Evolutionary conservation across 2,113 vertebrate species (phyloP).

Genomic region (Thalassarche chlororhynchos): DNA sequence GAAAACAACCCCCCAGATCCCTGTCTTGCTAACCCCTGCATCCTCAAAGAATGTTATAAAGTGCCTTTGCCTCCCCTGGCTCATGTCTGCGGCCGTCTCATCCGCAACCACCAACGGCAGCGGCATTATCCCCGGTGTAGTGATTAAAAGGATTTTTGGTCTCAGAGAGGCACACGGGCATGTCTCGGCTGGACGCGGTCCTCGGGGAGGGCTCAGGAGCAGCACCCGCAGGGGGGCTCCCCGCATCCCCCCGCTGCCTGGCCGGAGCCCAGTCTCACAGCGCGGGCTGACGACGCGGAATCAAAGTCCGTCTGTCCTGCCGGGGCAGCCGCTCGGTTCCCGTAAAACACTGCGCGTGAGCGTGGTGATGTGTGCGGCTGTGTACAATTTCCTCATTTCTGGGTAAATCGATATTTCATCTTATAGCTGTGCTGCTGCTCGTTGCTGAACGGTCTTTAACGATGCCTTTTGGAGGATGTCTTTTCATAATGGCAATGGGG

Average conservation of each 20-base stretch:
- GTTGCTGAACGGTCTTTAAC: background rate
- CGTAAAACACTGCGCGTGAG: too few relatives aligned
- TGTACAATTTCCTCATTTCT: background rate
- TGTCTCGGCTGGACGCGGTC: background rate
- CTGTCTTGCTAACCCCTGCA: too few relatives aligned
- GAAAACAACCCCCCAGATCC: too few relatives aligned
- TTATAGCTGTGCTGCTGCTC: background rate
- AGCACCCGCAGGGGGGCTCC: too few relatives aligned
- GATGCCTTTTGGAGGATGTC: background rate
- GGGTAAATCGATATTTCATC: background rate
- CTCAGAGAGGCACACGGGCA: background rate
- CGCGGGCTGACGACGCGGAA: background rate
- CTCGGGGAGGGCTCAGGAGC: background rate
- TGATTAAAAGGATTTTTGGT: background rate
- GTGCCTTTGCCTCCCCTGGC: background rate
- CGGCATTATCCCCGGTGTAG: background rate
- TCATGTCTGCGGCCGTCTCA: accelerated
- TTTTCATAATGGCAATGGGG: background rate
- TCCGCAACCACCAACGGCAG: background rate
- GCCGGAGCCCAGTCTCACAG: too few relatives aligned
- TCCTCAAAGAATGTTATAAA: accelerated
- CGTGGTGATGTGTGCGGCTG: background rate
- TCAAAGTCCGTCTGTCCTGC: background rate
- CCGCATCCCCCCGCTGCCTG: background rate
- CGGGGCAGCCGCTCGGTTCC: background rate